Evolutionary conservation across 2,888 invertebrate genomes (phyloP).

Genomic region (Andrena flavipes): DNA sequence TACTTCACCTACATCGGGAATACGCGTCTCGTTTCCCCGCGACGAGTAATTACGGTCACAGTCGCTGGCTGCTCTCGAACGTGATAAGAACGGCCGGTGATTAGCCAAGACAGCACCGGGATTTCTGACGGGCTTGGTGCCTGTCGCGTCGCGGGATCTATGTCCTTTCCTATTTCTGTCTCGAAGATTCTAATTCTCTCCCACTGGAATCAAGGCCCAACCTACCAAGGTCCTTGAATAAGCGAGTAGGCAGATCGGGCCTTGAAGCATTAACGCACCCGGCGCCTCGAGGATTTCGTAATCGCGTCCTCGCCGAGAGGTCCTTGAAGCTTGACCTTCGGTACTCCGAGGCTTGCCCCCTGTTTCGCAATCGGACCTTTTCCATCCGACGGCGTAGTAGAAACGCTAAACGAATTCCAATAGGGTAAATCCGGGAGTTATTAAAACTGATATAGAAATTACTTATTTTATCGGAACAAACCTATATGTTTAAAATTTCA

Average conservation of each 20-base stretch:
- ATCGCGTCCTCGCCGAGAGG: slow-evolving; percentile 2
- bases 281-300: slow-evolving; percentile 26
- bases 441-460: too few relatives aligned
- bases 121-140: background rate
- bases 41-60: slow-evolving; percentile 49
- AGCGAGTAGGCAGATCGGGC: slow-evolving; percentile 8
- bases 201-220: slow-evolving; percentile 16
- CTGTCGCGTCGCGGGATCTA: background rate
- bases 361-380: slow-evolving; percentile 12
- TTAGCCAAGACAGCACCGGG: background rate
- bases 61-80: slow-evolving; percentile 17
- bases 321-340: slow-evolving; percentile 20
- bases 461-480: too few relatives aligned
- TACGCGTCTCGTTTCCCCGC: slow-evolving; percentile 42
- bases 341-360: too few relatives aligned
- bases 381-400: background rate
- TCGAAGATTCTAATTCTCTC: slow-evolving; percentile 27
- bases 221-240: slow-evolving; percentile 34
- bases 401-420: background rate
- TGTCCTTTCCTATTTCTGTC: too few relatives aligned
- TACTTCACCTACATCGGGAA: slow-evolving; percentile 74
- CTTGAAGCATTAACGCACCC: slow-evolving; percentile 26
- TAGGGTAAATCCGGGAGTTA: too few relatives aligned
- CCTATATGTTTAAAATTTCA: too few relatives aligned
- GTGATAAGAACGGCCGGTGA: slow-evolving; percentile 29